phyloP scores from a whole-genome alignment of 2,113 vertebrate species.

The Maccullochella peelii region DNA sequence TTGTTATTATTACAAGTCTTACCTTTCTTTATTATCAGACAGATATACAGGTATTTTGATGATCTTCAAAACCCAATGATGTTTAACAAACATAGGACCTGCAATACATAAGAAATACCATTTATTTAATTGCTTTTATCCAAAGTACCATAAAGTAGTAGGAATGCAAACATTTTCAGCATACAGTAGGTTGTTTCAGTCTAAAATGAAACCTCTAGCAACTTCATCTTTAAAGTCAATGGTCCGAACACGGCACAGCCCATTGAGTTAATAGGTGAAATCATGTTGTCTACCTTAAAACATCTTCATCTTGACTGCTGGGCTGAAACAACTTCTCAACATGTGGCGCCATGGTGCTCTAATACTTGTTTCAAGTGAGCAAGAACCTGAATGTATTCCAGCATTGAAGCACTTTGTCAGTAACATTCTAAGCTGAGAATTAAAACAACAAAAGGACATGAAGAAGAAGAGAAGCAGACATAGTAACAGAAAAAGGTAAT shows the following conservation, averaged over 20 bases:
- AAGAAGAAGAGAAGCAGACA: background rate
- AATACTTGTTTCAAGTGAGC: slow-evolving; percentile 24
- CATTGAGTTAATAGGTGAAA: slow-evolving; percentile 60
- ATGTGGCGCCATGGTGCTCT: background rate
- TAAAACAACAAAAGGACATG: slow-evolving; percentile 8
- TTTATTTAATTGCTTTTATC: slow-evolving; percentile 27
- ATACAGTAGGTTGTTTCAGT: background rate
- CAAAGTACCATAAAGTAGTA: background rate
- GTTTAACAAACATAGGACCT: background rate
- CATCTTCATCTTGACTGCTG: slow-evolving; percentile 28
- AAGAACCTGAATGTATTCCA: slow-evolving; percentile 20
- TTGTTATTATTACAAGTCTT: background rate
- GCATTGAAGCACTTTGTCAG: slow-evolving; percentile 9
- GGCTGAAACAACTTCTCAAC: slow-evolving; percentile 36
- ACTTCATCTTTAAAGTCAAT: slow-evolving; percentile 53
- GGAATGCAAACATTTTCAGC: slow-evolving; percentile 5
- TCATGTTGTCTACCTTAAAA: slow-evolving; percentile 46
- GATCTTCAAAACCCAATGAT: slow-evolving; percentile 9
- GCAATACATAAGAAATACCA: background rate
- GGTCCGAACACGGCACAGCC: slow-evolving; percentile 35
- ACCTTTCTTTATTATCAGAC: background rate
- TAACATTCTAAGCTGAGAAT: slow-evolving; percentile 26
- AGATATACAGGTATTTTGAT: background rate
- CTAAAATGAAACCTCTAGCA: slow-evolving; percentile 21
- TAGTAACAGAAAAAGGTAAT: background rate